These are phyloP conservation scores for Mechanitis messenoides DNA, from an alignment of 2,888 invertebrate genomes.

Conservation along the genomic window DNA sequence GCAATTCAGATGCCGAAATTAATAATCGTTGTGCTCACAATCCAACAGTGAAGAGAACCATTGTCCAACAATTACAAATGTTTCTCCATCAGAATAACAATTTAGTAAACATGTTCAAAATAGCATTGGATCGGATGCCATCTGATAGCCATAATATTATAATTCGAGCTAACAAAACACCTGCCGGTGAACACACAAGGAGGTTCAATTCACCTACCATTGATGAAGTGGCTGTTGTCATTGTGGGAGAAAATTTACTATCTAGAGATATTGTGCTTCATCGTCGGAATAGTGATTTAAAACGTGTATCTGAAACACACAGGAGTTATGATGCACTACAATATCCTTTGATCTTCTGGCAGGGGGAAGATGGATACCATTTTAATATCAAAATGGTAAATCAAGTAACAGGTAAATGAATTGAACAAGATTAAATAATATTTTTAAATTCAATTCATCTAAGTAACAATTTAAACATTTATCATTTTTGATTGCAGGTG, in stretches of 20 bases:
- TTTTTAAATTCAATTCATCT: too few relatives aligned
- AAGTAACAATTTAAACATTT: too few relatives aligned
- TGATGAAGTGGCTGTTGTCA: conserved; percentile 28
- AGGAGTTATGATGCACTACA: conserved; percentile 8
- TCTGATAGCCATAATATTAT: conserved; percentile 33
- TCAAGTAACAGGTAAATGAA: too few relatives aligned
- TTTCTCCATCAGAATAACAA: conserved; percentile 34
- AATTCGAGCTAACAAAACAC: conserved; percentile 29
- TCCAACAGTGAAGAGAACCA: conserved; percentile 32
- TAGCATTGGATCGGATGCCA: conserved; percentile 31
- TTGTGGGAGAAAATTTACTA: conserved; percentile 23
- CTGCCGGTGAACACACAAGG: conserved; percentile 29
- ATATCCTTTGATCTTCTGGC: conserved; percentile 10
- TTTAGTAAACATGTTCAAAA: conserved; percentile 34
- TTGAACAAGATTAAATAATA: too few relatives aligned
- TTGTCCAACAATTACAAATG: conserved; percentile 33
- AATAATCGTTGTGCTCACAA: too few relatives aligned
- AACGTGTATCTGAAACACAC: conserved; percentile 23
- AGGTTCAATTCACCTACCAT: conserved; percentile 11
- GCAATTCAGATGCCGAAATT: background rate
- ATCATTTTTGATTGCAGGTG: too few relatives aligned
- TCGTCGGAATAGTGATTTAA: conserved; percentile 19
- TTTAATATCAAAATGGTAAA: too few relatives aligned
- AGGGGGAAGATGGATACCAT: conserved; percentile 17
- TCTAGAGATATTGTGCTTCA: conserved; percentile 28